These are phyloP conservation scores for Lacerta viridis DNA, from an alignment of 2,797 vertebrate genomes.

Conservation along the genomic window DNA sequence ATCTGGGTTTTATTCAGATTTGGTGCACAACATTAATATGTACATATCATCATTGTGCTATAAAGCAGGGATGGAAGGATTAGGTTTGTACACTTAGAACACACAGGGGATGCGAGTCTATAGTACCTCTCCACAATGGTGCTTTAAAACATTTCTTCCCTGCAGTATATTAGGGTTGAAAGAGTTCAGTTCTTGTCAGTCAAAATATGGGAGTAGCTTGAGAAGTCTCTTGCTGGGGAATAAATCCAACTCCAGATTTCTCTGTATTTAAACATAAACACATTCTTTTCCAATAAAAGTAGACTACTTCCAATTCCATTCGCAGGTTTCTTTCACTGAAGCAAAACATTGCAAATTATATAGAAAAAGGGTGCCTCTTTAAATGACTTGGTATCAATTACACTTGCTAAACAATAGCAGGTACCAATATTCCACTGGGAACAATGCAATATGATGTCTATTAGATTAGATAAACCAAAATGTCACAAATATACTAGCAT, in stretches of 20 bases:
- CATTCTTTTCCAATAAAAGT: neutral
- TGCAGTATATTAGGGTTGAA: neutral
- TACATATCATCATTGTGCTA: too few species aligned
- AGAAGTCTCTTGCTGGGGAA: too few species aligned
- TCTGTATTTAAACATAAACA: too few species aligned
- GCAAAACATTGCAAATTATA: too few species aligned
- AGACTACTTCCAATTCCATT: neutral
- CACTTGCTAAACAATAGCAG: neutral
- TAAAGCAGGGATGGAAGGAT: too few species aligned
- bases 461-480: neutral
- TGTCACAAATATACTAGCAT: neutral
- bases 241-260: neutral
- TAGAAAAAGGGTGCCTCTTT: neutral
- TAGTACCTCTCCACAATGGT: too few species aligned
- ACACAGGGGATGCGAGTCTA: too few species aligned
- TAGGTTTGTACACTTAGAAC: too few species aligned
- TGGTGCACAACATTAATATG: too few species aligned
- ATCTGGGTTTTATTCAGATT: too few species aligned
- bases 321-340: too few species aligned
- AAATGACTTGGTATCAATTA: neutral
- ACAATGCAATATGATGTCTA: neutral
- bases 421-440: neutral
- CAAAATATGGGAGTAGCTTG: neutral
- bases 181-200: neutral
- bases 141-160: neutral